Evolutionary conservation across 2,888 invertebrate species (phyloP).

Genomic region (Euplagia quadripunctaria): DNA sequence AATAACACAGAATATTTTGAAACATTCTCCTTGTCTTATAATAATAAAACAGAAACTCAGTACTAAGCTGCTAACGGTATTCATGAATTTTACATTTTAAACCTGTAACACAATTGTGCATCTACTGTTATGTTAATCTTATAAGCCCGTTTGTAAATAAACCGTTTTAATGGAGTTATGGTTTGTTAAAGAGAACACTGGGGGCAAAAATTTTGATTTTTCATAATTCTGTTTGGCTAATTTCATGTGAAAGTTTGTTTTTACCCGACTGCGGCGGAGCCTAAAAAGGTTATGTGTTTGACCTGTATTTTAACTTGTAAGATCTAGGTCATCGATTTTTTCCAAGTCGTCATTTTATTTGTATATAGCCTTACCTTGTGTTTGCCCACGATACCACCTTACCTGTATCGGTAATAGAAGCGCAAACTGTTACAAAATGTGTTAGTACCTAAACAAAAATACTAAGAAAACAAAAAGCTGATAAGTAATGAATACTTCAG

Average conservation of each 20-base stretch:
- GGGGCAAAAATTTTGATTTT: slow-evolving; percentile 5
- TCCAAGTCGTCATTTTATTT: background rate
- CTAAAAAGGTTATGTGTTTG: no score
- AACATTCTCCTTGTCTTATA: background rate
- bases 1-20: slow-evolving; percentile 4
- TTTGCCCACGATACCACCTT: no score
- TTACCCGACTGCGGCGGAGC: no score
- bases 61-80: background rate
- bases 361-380: background rate
- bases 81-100: slow-evolving; percentile 17
- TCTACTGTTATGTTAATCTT: slow-evolving; percentile 9
- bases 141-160: slow-evolving; percentile 17
- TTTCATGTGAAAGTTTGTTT: slow-evolving; percentile 17
- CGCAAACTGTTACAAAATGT: no score
- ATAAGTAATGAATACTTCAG: no score
- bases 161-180: slow-evolving; percentile 20
- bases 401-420: no score
- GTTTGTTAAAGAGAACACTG: slow-evolving; percentile 13
- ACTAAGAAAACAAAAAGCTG: no score
- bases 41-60: slow-evolving; percentile 1
- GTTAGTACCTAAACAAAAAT: no score
- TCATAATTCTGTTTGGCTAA: slow-evolving; percentile 8
- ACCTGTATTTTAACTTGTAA: background rate
- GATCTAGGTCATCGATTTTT: background rate
- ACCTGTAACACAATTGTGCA: slow-evolving; percentile 15